These are phyloP conservation scores for Ciconia maguari DNA, from an alignment of 2,113 vertebrate genomes.

Conservation along the genomic window DNA sequence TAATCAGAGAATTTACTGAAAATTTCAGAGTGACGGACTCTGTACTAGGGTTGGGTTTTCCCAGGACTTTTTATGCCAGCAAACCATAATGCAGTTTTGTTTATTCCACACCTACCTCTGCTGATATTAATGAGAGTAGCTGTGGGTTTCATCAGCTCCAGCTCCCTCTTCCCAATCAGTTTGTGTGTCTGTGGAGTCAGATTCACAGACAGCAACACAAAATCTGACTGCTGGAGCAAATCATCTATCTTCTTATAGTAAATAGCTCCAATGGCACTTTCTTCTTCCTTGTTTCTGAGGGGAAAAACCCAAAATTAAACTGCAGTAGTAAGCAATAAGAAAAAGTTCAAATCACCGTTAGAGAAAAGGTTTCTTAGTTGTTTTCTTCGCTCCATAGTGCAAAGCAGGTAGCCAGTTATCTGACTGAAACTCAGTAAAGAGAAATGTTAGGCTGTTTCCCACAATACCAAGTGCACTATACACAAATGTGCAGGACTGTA, in stretches of 20 bases:
- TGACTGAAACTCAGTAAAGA: neutral
- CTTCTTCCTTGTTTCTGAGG: constrained; percentile 74
- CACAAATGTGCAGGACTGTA: neutral
- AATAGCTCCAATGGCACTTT: constrained; percentile 72
- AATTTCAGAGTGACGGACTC: neutral
- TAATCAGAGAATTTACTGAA: neutral
- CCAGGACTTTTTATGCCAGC: neutral
- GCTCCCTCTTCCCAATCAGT: constrained; percentile 76
- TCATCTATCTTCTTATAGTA: constrained; percentile 77
- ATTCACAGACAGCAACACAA: constrained; percentile 73
- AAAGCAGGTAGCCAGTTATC: neutral
- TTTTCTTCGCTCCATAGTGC: rapidly evolving
- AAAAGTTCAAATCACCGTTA: neutral
- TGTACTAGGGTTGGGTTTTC: neutral
- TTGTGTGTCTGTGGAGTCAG: constrained; percentile 71
- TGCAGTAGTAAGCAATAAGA: neutral
- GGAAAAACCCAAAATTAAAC: neutral
- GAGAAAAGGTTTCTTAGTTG: neutral
- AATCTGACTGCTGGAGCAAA: constrained; percentile 78
- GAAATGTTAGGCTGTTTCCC: neutral
- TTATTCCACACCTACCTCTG: constrained; percentile 71
- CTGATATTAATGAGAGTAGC: constrained; percentile 79
- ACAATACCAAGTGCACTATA: neutral
- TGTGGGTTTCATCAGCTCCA: constrained; percentile 78
- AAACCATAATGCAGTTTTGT: neutral